phyloP scores from a whole-genome alignment of 2,888 invertebrate genomes.

The Orgyia antiqua region DNA sequence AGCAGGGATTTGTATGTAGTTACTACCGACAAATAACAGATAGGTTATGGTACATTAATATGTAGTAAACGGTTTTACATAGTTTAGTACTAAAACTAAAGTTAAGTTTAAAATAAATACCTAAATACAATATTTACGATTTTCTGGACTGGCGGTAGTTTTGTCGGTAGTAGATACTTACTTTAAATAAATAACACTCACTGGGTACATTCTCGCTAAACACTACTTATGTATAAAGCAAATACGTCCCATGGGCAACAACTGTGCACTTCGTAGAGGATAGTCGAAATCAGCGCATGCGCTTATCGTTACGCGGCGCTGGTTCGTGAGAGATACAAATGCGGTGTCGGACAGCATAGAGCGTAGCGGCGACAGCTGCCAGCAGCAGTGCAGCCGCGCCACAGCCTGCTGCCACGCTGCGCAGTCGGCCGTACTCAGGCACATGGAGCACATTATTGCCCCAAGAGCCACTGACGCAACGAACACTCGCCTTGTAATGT shows the following conservation, averaged over 20 bases:
- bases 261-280: too few species aligned
- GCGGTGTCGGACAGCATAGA: slow-evolving; percentile 60
- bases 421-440: slow-evolving; percentile 83
- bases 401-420: slow-evolving; percentile 84
- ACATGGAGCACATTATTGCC: slow-evolving; percentile 81
- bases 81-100: too few species aligned
- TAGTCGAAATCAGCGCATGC: slow-evolving; percentile 23
- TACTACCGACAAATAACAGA: too few species aligned
- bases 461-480: slow-evolving; percentile 81
- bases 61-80: too few species aligned
- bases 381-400: slow-evolving; percentile 83
- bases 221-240: slow-evolving; percentile 5
- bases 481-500: slow-evolving; percentile 85
- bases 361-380: slow-evolving; percentile 80
- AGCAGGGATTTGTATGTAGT: too few species aligned
- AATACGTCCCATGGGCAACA: slow-evolving; percentile 1
- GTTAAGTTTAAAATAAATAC: too few species aligned
- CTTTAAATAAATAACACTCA: slow-evolving; percentile 23
- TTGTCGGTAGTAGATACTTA: too few species aligned
- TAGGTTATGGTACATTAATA: too few species aligned
- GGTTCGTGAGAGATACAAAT: slow-evolving; percentile 23
- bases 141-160: too few species aligned
- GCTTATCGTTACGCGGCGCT: slow-evolving; percentile 25
- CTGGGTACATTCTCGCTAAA: neutral
- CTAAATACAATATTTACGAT: too few species aligned